Conservation (phyloP, 2,888 invertebrate genomes). For the Acleris emargana region DNA sequence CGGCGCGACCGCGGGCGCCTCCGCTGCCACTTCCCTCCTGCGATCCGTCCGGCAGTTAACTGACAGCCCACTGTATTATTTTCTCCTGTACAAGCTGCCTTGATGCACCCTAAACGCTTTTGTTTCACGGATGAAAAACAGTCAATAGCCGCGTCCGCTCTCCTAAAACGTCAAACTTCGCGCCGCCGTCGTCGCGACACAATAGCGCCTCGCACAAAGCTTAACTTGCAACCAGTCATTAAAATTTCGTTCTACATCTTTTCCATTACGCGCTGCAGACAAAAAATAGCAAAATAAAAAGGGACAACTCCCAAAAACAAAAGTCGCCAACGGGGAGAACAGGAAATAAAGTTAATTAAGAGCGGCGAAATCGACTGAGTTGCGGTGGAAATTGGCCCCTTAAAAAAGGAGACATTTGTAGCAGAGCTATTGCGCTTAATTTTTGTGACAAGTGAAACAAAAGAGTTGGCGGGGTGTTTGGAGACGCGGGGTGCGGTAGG, state of each 20-base stretch:
- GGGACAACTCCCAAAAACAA: conserved; percentile 77
- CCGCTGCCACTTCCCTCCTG: conserved; percentile 37
- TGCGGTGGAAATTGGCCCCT: conserved; percentile 83
- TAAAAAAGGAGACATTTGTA: conserved; percentile 83
- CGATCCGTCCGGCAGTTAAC: conserved; percentile 28
- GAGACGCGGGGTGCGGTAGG: conserved; percentile 51
- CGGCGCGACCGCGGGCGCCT: conserved; percentile 26
- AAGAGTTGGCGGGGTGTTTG: conserved; percentile 75
- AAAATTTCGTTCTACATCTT: conserved; percentile 83
- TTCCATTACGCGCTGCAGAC: conserved; percentile 81
- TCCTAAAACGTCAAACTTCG: conserved; percentile 70
- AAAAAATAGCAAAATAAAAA: conserved; percentile 81
- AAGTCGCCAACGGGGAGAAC: conserved; percentile 79
- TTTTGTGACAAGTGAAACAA: conserved; percentile 84
- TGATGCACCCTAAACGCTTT: conserved; percentile 46
- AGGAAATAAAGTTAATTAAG: conserved; percentile 84
- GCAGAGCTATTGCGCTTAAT: conserved; percentile 82
- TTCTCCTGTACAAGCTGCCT: not conserved
- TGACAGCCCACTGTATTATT: conserved; percentile 8
- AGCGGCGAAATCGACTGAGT: conserved; percentile 83
- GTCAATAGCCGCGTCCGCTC: conserved; percentile 63
- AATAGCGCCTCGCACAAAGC: conserved; percentile 75
- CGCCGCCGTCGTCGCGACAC: conserved; percentile 61
- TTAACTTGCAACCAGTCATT: conserved; percentile 79
- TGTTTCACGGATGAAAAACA: conserved; percentile 58